These are phyloP conservation scores for Phalanger gymnotis DNA, from an alignment of 2,797 vertebrate species.

Conservation along the genomic window DNA sequence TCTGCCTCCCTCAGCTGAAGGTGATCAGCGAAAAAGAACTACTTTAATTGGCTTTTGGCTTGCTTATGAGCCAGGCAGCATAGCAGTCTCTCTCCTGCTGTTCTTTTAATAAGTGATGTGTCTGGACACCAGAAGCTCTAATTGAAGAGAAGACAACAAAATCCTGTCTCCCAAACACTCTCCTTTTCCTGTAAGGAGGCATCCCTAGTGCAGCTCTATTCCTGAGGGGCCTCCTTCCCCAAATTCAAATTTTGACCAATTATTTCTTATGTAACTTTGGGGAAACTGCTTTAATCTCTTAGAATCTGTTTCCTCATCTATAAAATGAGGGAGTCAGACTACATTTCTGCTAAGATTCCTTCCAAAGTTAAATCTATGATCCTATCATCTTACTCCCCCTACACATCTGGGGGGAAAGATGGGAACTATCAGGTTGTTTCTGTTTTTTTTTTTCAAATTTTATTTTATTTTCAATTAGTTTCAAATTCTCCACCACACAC, in stretches of 20 bases:
- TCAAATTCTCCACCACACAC: neutral
- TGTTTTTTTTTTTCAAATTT: neutral
- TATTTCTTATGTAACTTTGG: neutral
- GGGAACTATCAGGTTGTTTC: neutral
- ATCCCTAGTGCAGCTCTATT: neutral
- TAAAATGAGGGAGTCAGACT: neutral
- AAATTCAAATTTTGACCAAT: neutral
- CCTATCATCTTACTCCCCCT: neutral
- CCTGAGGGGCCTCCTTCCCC: neutral
- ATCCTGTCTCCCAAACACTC: neutral
- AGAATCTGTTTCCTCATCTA: neutral
- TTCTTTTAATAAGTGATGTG: constrained; percentile 32
- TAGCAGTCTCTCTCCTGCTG: constrained; percentile 28
- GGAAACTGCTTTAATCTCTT: neutral
- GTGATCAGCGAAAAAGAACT: neutral
- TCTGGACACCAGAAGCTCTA: constrained; percentile 12
- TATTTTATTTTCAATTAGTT: neutral
- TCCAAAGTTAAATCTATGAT: neutral
- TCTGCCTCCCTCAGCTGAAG: neutral
- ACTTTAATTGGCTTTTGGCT: constrained; percentile 20
- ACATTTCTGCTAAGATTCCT: neutral
- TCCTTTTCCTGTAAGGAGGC: neutral
- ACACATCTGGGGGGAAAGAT: too few relatives aligned
- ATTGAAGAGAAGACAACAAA: constrained; percentile 20
- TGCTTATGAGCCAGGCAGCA: neutral